Base-by-base conservation (phyloP, 2,888 invertebrate species). In the Branchellion lobata region DNA sequence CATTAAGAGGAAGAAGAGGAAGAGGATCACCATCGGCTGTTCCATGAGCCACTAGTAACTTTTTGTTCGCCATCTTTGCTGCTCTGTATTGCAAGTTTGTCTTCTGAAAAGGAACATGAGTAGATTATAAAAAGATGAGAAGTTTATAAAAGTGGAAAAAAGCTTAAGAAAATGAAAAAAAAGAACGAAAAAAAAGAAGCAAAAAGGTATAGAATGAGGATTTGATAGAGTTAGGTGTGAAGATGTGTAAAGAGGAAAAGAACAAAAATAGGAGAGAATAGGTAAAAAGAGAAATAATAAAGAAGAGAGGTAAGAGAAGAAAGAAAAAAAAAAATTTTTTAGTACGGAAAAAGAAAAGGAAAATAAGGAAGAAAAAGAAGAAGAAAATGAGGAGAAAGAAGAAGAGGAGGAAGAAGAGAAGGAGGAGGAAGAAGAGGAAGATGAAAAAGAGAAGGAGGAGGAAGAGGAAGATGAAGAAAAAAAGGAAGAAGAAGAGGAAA, bases 41-140 rank as follows among this genome's bases (percentile, higher is more conserved):
- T 18, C 97, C 97, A 86, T 97, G 97, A 0, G 96, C 92, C 53
- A 97, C 88, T 84, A 96, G 92, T 86, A 94, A 92, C 91, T 93
- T 93, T 87, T 95, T 94, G 84, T 93, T 92, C 79, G 92, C 91
- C 86, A 96, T 94, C 87, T 94, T 92, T 72, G 92, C 91, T 0
- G 94, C 94, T 86, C 94, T 92, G 85, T 92, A 92, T 79, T 93
- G 92, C 34, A 96, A 92, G 86, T 96, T 95, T 61, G 94, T 93
- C 84, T 81, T 80, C 85, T 86, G 84, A 75, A n/a, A n/a, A n/a
- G n/a, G n/a, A n/a, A n/a, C n/a, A n/a, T n/a, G n/a, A n/a, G n/a
- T n/a, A n/a, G n/a, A n/a, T n/a, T n/a, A n/a, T n/a, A n/a, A n/a
- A n/a, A n/a, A n/a, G n/a, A n/a, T n/a, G n/a, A n/a, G n/a, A n/a